These are phyloP conservation scores for Indri indri DNA, from an alignment of 2,113 vertebrate species.

Conservation along the genomic window DNA sequence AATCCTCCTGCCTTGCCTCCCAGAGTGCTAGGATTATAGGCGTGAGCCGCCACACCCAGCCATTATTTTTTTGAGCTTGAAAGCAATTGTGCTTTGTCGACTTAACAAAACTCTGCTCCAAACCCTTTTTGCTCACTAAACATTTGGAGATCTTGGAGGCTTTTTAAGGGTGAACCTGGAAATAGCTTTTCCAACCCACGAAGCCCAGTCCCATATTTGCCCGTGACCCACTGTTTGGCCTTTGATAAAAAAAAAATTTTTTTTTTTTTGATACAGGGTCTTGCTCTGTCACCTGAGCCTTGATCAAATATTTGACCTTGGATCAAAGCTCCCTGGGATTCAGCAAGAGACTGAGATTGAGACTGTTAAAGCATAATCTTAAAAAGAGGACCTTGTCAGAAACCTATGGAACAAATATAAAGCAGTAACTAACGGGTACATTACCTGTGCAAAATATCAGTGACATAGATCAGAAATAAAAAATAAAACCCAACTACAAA, in stretches of 20 bases:
- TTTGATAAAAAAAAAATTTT: neutral
- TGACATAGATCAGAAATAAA: neutral
- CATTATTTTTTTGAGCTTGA: neutral
- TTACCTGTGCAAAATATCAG: neutral
- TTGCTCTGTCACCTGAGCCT: neutral
- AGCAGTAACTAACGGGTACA: neutral
- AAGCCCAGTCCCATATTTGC: neutral
- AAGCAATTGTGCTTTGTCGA: constrained; percentile 10
- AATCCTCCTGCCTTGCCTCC: no score
- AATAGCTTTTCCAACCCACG: neutral
- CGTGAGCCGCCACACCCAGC: no score
- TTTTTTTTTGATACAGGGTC: no score
- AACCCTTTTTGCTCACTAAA: constrained; percentile 27
- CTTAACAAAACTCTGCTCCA: constrained; percentile 27
- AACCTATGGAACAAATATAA: neutral
- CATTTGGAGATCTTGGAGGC: constrained; percentile 11
- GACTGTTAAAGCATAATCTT: neutral
- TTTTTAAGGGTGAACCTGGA: constrained; percentile 4
- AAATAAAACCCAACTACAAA: neutral
- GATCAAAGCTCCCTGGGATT: neutral
- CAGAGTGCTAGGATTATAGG: no score
- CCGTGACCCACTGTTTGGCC: neutral
- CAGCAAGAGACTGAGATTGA: neutral
- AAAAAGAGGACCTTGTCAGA: neutral
- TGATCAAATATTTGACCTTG: neutral